Percentiles rank a stretch among this genome's conserved stretches.
Conservation (phyloP, 2,888 invertebrate genomes). For the Liopterus haemorrhoidalis region DNA sequence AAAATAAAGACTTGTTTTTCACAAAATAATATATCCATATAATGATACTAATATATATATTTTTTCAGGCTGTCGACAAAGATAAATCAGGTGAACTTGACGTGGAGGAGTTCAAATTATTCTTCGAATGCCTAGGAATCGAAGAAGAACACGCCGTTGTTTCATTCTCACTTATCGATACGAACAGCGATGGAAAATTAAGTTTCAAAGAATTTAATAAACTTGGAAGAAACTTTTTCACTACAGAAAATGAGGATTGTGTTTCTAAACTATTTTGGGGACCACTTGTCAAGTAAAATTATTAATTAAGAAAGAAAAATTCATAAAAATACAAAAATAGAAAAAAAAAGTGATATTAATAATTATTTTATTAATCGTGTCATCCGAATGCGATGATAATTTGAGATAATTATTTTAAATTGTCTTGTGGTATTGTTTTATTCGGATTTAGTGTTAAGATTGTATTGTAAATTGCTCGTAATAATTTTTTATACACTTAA, state of each 20-base stretch:
- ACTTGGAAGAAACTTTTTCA: conserved; percentile 73
- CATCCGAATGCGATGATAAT: too few relatives aligned
- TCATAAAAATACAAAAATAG: too few relatives aligned
- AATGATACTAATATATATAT: conserved; percentile 16
- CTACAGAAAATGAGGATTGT: conserved; percentile 66
- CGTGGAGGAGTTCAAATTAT: conserved; percentile 74
- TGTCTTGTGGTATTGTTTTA: too few relatives aligned
- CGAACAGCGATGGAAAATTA: conserved; percentile 70
- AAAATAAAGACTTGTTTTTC: conserved; percentile 4
- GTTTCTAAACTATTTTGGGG: conserved; percentile 86
- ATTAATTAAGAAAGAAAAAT: too few relatives aligned
- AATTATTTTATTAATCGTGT: too few relatives aligned
- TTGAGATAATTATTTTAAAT: too few relatives aligned
- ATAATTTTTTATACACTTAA: too few relatives aligned
- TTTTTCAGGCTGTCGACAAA: conserved; percentile 69
- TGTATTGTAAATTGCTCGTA: too few relatives aligned
- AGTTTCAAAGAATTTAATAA: conserved; percentile 73
- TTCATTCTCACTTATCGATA: conserved; percentile 72
- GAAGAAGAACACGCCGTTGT: conserved; percentile 68
- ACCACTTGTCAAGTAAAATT: conserved; percentile 63
- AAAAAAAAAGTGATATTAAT: too few relatives aligned
- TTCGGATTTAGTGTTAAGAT: too few relatives aligned
- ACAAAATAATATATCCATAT: background rate
- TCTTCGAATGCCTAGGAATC: conserved; percentile 73
- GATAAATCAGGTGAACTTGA: conserved; percentile 73